Evolutionary conservation across 2,888 invertebrate species (phyloP).

Genomic region (Harpalus rubripes): DNA sequence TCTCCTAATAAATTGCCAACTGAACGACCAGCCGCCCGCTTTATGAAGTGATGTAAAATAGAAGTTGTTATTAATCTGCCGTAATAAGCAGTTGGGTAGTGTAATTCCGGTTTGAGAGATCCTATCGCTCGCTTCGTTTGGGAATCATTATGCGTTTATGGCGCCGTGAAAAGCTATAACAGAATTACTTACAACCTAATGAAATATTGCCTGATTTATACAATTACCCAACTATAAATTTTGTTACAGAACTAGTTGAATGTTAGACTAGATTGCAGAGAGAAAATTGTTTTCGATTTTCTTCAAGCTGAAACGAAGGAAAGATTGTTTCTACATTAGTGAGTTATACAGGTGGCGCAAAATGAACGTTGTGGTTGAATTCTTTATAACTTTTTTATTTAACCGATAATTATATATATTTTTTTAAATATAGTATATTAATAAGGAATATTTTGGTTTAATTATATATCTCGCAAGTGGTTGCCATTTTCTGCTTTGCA

Average conservation of each 20-base stretch:
- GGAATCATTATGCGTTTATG: slow-evolving; percentile 41
- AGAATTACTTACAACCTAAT: slow-evolving; percentile 14
- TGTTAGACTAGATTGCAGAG: background rate
- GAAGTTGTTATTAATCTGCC: slow-evolving; percentile 47
- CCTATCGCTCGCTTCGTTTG: slow-evolving; percentile 21
- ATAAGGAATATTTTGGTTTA: too few relatives aligned
- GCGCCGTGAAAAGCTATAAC: slow-evolving; percentile 12
- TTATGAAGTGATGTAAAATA: slow-evolving; percentile 52
- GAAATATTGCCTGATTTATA: slow-evolving; percentile 48
- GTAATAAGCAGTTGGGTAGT: slow-evolving; percentile 49
- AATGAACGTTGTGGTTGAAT: too few relatives aligned
- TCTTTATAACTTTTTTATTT: too few relatives aligned
- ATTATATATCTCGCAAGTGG: too few relatives aligned
- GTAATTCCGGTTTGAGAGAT: slow-evolving; percentile 39
- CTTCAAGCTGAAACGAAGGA: background rate
- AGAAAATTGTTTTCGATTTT: slow-evolving; percentile 1
- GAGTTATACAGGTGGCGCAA: too few relatives aligned
- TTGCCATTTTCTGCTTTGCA: too few relatives aligned
- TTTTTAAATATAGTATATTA: too few relatives aligned
- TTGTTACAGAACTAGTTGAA: slow-evolving; percentile 13
- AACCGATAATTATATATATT: too few relatives aligned
- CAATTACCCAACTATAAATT: slow-evolving; percentile 26
- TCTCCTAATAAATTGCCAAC: slow-evolving; percentile 22
- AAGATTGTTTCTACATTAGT: too few relatives aligned
- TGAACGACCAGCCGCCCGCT: slow-evolving; percentile 16